phyloP scores from a whole-genome alignment of 1,140 invertebrate species.

The Sycophila sp. region DNA sequence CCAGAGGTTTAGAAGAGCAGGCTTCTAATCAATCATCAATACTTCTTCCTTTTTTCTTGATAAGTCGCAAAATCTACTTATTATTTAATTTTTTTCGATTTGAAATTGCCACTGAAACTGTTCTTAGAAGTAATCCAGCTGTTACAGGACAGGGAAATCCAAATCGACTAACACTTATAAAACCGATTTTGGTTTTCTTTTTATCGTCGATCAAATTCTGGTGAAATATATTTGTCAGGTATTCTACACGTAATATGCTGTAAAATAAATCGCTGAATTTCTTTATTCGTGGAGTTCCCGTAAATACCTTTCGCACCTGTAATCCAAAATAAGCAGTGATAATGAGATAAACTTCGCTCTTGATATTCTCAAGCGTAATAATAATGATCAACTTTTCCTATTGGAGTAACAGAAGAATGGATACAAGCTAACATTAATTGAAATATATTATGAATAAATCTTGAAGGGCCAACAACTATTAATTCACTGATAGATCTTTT shows the following conservation, averaged over 20 bases:
- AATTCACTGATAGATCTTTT: constrained; percentile 39
- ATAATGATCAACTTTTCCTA: constrained; percentile 49
- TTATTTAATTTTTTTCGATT: constrained; percentile 42
- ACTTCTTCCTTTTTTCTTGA: constrained; percentile 43
- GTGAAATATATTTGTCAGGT: constrained; percentile 38
- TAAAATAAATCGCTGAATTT: constrained; percentile 50
- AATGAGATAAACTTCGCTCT: constrained; percentile 48
- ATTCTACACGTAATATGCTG: constrained; percentile 51
- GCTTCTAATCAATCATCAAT: constrained; percentile 55
- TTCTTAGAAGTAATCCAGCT: constrained; percentile 40
- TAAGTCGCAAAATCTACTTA: constrained; percentile 49
- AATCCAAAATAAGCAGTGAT: constrained; percentile 52
- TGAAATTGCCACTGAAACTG: constrained; percentile 44
- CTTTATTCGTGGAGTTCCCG: constrained; percentile 36
- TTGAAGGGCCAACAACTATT: constrained; percentile 48
- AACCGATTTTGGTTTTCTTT: constrained; percentile 21
- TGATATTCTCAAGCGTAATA: constrained; percentile 50
- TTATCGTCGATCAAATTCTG: constrained; percentile 42
- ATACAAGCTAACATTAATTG: constrained; percentile 53
- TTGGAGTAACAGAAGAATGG: constrained; percentile 44
- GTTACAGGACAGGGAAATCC: constrained; percentile 46
- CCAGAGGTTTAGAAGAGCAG: constrained; percentile 47
- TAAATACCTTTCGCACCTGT: constrained; percentile 47
- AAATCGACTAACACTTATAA: constrained; percentile 43
- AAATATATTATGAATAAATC: constrained; percentile 54